Base-by-base conservation (phyloP, 2,888 invertebrate species). In the Tyria jacobaeae region DNA sequence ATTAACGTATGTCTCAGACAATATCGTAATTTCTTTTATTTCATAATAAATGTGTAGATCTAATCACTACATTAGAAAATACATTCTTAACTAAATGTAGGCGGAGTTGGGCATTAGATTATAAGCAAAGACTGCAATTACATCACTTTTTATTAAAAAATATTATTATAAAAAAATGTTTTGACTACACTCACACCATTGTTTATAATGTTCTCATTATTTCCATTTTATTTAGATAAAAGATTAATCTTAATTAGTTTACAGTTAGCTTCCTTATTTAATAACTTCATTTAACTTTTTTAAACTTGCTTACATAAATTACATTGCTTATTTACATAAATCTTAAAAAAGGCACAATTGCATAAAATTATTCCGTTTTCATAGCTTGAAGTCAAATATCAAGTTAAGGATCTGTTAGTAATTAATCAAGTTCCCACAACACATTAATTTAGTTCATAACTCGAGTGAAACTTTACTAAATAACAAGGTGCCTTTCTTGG, bases 401-500 rank as follows among this genome's bases (percentile, higher is more conserved):
- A 55, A 53, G 27, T 59, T 24, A 57, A 31, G 48, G 54, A 70
- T 70, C 47, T 54, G 59, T 69, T 35, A 56, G 56, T 70, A 62
- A 75, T 67, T 70, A 47, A 73, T 73, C 47, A 71, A 60, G 66
- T 69, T 65, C 44, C 55, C 54, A 67, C 65, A 71, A 78, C 70
- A 77, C 71, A 76, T 76, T 78, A 62, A 72, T 78, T 75, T 66
- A 79, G 73, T 74, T 60, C 59, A 64, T 59, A 83, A 80, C 69
- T 77, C 70, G 7, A 71, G 57, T 60, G 68, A 69, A 81, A 84
- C 76, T 82, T 83, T 62, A 78, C 73, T 79, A 74, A 75, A 81
- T 82, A 80, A 80, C 80, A 79, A 80, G 79, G 71, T 77, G 68
- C 77, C 70, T 70, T 76, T 70, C 75, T 78, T 76, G 73, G 74